Base-by-base conservation (phyloP, 2,113 vertebrate species). In the Kryptolebias marmoratus region DNA sequence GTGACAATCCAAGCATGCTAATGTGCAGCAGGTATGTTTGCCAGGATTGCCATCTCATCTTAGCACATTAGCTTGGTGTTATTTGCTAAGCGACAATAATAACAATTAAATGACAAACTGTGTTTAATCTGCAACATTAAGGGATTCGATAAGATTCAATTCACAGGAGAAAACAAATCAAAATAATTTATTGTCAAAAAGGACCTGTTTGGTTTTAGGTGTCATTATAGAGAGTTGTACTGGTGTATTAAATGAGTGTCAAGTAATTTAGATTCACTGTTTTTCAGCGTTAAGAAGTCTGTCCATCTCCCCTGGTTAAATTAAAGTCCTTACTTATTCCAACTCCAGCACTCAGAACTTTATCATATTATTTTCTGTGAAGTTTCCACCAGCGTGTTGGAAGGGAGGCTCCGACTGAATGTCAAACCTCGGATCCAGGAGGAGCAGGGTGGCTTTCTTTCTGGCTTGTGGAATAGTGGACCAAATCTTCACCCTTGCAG, bases 141-240 rank as follows among this genome's bases (percentile, higher is more conserved):
- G 14, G 61, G 50, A 31, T 39, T 68, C 56, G 4, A 60, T 52
- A 30, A 39, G 11, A 48, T 57, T 71, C 39, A 16, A 57, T 32
- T 57, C 36, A 57, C 50, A 53, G 50, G 22, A 22, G 7, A 53
- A n/a, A 53, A 57, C 14, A 72, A 67, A 53, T 58, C 11, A 39
- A 65, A 49, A 73, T 30, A 55, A 71, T 10, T 63, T 11, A 50
- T 13, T 71, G 44, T 31, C 69, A 31, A 47, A 47, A n/a, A 54
- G 1, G 39, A 42, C 39, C 8, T 42, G 39, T 9, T 42, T 42
- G 10, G 4, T 59, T 71, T 36, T 2, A 0, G 32, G 27, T 61
- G 31, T 53, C n/a, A 36, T 30, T 22, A 2, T 11, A 4, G 32
- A 64, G 30, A 64, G 10, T 11, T 45, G 39, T 30, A 39, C 32